Evolutionary conservation across 2,888 invertebrate species (phyloP), one percentile per base, ranked within the genome.

Genomic region (Drosophila melanosoma): DNA sequence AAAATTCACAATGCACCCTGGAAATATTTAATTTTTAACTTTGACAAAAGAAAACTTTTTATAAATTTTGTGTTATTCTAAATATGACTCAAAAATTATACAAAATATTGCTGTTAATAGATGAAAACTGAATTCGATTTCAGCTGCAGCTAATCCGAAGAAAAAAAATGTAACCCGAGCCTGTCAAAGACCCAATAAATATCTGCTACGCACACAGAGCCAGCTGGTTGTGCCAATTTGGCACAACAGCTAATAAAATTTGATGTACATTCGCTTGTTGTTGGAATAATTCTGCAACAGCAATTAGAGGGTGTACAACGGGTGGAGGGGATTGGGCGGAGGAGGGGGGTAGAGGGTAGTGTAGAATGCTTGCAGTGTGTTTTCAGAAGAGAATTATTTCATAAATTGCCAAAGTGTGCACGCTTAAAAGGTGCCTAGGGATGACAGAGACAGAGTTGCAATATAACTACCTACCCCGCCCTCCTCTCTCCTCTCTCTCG

Each of bases 321-420:
- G 20, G 26, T 15, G 29, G 17, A n/a, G 29, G 17, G 40, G 8
- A 2, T n/a, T 29, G 29, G 29, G 5, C 29, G 0, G 29, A 29
- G 5, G 29, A 23, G 23, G 4, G 23, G 7, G 17, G 17, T 0
- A 20, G 4, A 40, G 17, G 35, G 35, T 45, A 35, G 35, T 32
- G 40, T 29, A 17, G 32, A 20, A 11, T 2, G 29, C 10, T 17
- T 17, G 17, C 40, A 40, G 17, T 12, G 29, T 40, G 20, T 15
- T 40, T 56, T 56, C 51, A 38, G 53, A 20, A n/a, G 26, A 45
- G 45, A 32, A 60, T 58, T 57, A 64, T 54, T 64, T 52, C 60
- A 60, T 64, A 82, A 81, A 80, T 80, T 82, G 80, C 45, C 54
- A 66, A 79, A 61, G 77, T 54, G 76, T 77, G 78, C 71, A 48